A percentile compares a stretch with the other conserved stretches of the same genome.
Conservation (phyloP, 2,113 vertebrate species). For the Saguinus imperator region DNA sequence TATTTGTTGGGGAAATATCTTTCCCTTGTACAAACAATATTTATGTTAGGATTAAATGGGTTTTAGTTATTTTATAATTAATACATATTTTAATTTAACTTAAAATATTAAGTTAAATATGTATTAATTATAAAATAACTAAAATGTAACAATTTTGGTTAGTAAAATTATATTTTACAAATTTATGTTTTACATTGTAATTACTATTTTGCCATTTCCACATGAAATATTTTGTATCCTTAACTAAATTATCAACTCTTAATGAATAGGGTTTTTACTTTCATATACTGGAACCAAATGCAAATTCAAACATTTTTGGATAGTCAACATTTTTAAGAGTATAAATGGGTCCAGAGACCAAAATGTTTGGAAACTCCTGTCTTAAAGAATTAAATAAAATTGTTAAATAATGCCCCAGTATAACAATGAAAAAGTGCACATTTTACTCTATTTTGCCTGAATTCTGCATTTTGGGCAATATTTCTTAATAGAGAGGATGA, state of each 20-base stretch:
- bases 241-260: not conserved
- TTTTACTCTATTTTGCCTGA: not conserved
- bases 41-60: not conserved
- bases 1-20: conserved; percentile 10
- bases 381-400: not conserved
- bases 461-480: not conserved
- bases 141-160: too few species aligned
- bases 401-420: not conserved
- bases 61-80: not conserved
- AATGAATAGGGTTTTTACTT: not conserved
- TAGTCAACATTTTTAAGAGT: not conserved
- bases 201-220: not conserved
- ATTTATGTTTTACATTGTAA: not conserved
- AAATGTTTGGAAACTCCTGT: not conserved
- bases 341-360: not conserved
- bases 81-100: not conserved
- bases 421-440: not conserved
- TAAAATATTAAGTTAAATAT: too few species aligned
- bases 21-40: not conserved
- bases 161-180: too few species aligned
- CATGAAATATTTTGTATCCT: not conserved
- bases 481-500: not conserved
- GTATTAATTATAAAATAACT: too few species aligned
- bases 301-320: not conserved
- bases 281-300: not conserved